Evolutionary conservation across 2,888 invertebrate genomes (phyloP), one percentile per base, ranked within the genome.

Genomic region (Slavum lentiscoides): DNA sequence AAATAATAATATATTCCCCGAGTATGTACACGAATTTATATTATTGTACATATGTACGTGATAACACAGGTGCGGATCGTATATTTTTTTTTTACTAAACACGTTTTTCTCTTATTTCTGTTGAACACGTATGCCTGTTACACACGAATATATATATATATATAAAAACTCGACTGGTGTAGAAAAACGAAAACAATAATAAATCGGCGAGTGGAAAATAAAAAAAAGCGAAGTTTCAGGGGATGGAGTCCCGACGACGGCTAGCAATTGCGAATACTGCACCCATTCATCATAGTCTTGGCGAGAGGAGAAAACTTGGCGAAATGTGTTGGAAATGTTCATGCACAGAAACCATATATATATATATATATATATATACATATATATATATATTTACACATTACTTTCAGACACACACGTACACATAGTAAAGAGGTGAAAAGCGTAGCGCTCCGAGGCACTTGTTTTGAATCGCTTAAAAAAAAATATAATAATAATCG

Each of bases 311-410:
- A 15, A 23, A 30, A 59, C 19, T 23, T 15, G 67, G 75, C 13
- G 49, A 75, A 75, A 75, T 59, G 67, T 59, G 67, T 68, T 75
- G 75, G 58, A 68, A 67, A 67, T 59, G 58, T 39, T 43, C 66
- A 39, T 53, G 39, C 53, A 74, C 64, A 23, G 23, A 74, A 66
- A 75, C 43, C 43, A 17, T 55, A n/a, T 73, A 2, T 72, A 49
- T 74, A 49, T 30, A 30, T 30, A 23, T 53, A 68, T 53, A 53
- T n/a, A n/a, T n/a, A n/a, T n/a, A n/a, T n/a, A n/a, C 43, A 17
- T 55, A n/a, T 73, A 2, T 72, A 49, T 74, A 49, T 30, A 30
- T 30, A 23, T 53, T n/a, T n/a, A 68, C 8, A 8, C 19, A 19
- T 19, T 49, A 49, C 11, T 11, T 49, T 19, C 9, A 9, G 5